Base-by-base conservation (phyloP, 1,140 invertebrate species). In the Armadillidium nasatum region DNA sequence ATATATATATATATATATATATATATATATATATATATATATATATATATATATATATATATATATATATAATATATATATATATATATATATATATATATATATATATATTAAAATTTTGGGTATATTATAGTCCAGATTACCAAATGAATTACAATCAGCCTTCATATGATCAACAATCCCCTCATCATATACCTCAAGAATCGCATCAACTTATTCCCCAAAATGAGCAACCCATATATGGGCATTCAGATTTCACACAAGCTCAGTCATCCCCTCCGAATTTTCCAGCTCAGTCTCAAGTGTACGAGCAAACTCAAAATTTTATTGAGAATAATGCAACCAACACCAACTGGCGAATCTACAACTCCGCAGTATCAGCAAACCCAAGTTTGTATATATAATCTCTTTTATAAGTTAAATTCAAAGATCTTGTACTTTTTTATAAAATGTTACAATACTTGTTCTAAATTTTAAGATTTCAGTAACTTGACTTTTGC, bases 161-260 rank as follows among this genome's bases (percentile, higher is more conserved):
- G 45, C 73, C 73, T 6, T 82, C 87, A 33, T 80, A 82, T 33
- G 68, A 79, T 81, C 74, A 85, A 82, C 83, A 82, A 43, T 73
- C 76, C 10, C 72, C 80, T 7, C 78, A 68, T 76, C 79, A 45
- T 80, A 78, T 78, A 83, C 71, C 19, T 70, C 79, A 67, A 67
- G 74, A 78, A 72, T 73, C 23, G 45, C 67, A 23, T 44, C 76
- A 68, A 44, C 69, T 60, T 22, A 67, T 50, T 70, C 68, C 50
- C 69, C 76, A 50, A 43, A 46, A 21, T 54, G 67, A 71, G 50
- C 75, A 23, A 43, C 54, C 54, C 43, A 23, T 19, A 7, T 23
- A 13, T 44, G 69, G 2, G 3, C 22, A 23, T 71, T 3, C 11
- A 71, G 69, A 23, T 15, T 23, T 15, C 13, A 22, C 69, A 9